Conservation (phyloP, 2,888 invertebrate species). For the Archips crataeganus region DNA sequence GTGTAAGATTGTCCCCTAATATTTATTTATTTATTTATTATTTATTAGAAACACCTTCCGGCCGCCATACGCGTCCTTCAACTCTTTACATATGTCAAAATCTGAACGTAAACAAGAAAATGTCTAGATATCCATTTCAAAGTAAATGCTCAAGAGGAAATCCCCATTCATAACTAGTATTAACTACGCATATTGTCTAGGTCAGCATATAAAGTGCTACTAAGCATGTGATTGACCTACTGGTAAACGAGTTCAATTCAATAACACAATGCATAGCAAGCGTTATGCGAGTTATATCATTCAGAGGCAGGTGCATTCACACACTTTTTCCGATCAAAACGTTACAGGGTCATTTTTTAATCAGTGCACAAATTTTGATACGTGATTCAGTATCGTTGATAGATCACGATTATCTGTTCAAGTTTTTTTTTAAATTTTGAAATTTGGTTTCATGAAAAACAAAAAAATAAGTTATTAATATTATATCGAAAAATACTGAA, state of each 20-base stretch:
- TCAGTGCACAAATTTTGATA: no score
- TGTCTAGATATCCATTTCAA: background rate
- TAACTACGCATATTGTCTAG: slow-evolving; percentile 12
- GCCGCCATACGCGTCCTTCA: background rate
- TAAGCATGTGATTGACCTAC: slow-evolving; percentile 31
- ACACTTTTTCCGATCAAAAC: slow-evolving; percentile 3
- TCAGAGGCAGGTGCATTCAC: slow-evolving; percentile 10
- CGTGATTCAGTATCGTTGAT: no score
- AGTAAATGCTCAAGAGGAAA: background rate
- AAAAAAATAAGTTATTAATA: no score
- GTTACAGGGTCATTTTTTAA: background rate
- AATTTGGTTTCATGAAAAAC: no score
- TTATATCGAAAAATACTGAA: no score
- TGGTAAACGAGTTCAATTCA: slow-evolving; percentile 34
- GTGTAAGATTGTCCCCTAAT: no score
- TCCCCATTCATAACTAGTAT: slow-evolving; percentile 6
- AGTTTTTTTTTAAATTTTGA: no score
- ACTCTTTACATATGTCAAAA: background rate
- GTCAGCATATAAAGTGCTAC: slow-evolving; percentile 18
- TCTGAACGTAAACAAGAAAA: background rate
- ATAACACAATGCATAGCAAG: slow-evolving; percentile 25
- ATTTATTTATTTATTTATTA: no score
- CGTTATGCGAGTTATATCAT: slow-evolving; percentile 30
- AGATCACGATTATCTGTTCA: no score
- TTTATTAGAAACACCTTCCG: background rate